phyloP scores from a whole-genome alignment of 2,113 vertebrate genomes.

The Dolichotis patagonum region DNA sequence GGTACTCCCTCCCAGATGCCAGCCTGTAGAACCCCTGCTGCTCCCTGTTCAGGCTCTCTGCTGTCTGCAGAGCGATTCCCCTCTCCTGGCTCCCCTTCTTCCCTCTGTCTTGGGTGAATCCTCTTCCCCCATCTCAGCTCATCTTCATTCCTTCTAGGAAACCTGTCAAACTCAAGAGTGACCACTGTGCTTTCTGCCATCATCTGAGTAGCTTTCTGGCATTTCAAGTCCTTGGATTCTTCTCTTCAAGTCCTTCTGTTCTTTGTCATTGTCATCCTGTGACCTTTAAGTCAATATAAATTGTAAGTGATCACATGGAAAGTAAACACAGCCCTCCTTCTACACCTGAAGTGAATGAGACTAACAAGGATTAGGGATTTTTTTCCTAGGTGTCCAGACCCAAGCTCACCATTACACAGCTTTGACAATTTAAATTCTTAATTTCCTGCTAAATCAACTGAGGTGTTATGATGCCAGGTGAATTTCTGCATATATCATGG shows the following conservation, averaged over 20 bases:
- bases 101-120: conserved; percentile 92
- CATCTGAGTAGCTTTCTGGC: conserved; percentile 90
- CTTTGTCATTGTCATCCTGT: conserved; percentile 93
- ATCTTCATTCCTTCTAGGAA: conserved; percentile 92
- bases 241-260: conserved; percentile 91
- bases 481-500: not conserved
- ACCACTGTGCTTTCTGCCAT: conserved; percentile 92
- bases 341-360: not conserved
- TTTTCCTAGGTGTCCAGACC: not conserved
- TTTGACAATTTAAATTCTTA: not conserved
- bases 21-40: conserved; percentile 91
- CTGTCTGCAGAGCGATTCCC: conserved; percentile 88
- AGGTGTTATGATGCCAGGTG: not conserved
- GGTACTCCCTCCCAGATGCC: conserved; percentile 92
- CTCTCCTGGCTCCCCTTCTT: conserved; percentile 93
- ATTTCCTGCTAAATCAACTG: not conserved
- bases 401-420: not conserved
- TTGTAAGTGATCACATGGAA: not conserved
- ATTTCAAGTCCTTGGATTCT: conserved; percentile 89
- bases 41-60: conserved; percentile 92
- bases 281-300: conserved; percentile 84
- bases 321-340: not conserved
- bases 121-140: conserved; percentile 95
- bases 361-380: not conserved
- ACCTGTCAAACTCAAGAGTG: conserved; percentile 93